Conservation (phyloP, 2,888 invertebrate genomes). For the Cantharis rustica region DNA sequence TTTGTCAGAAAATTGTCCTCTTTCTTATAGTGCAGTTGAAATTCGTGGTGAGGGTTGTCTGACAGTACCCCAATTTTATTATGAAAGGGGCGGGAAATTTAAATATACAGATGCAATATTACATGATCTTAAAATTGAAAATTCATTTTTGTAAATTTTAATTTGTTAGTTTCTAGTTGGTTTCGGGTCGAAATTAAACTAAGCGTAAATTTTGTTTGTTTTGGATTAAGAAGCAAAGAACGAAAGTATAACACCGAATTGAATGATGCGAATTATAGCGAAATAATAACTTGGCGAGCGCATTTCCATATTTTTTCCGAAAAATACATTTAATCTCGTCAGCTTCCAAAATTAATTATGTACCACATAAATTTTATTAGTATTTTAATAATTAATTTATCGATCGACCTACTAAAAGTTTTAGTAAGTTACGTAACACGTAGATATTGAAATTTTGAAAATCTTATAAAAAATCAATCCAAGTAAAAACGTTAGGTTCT, state of each 20-base stretch:
- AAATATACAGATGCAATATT: no score
- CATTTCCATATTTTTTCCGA: neutral
- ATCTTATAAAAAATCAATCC: neutral
- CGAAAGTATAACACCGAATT: neutral
- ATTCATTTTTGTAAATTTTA: no score
- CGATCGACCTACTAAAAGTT: neutral
- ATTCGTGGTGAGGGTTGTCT: no score
- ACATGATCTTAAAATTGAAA: no score
- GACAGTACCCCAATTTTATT: no score
- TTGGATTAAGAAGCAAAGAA: no score
- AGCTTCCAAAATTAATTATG: neutral
- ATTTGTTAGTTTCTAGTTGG: no score
- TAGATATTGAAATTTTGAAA: neutral
- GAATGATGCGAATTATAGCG: neutral
- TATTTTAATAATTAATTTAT: neutral
- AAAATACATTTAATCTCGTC: neutral
- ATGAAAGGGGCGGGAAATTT: no score
- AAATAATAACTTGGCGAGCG: neutral
- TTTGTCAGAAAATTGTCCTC: no score
- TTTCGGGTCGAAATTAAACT: no score
- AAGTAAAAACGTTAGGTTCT: neutral
- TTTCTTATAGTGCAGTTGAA: no score
- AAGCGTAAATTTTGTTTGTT: no score
- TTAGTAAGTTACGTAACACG: neutral
- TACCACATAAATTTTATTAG: neutral